These are phyloP conservation scores for Tholera decimalis DNA, from an alignment of 2,888 invertebrate species.

Conservation along the genomic window DNA sequence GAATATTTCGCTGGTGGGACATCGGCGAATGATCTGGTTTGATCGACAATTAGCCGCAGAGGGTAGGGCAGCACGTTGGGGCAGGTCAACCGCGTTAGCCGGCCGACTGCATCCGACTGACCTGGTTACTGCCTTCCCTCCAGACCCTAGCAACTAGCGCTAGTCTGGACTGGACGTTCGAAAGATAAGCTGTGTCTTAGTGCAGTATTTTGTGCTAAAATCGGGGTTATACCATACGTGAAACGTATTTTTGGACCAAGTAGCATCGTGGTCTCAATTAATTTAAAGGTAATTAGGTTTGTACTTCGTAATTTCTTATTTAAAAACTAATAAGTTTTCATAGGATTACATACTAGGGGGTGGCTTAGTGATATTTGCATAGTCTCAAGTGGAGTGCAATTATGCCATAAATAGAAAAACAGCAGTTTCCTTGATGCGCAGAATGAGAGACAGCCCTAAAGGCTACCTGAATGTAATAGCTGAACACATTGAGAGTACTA, in stretches of 20 bases:
- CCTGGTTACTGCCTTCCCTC: slow-evolving; percentile 68
- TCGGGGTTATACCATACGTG: background rate
- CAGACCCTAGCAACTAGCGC: slow-evolving; percentile 6
- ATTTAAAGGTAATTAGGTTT: background rate
- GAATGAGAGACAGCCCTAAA: too few relatives aligned
- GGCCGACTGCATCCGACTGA: slow-evolving; percentile 70
- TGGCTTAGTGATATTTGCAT: too few relatives aligned
- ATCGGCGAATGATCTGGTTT: slow-evolving; percentile 44
- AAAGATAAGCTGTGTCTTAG: slow-evolving; percentile 16
- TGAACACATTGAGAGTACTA: too few relatives aligned
- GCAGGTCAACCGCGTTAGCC: slow-evolving; percentile 74
- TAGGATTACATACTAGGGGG: too few relatives aligned
- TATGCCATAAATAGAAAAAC: too few relatives aligned
- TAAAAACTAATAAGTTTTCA: background rate
- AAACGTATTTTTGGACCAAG: background rate
- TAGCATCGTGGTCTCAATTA: background rate
- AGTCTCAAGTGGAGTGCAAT: too few relatives aligned
- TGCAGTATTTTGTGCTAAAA: background rate
- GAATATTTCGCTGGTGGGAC: slow-evolving; percentile 38
- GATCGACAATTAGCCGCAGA: slow-evolving; percentile 62
- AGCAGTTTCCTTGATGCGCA: too few relatives aligned
- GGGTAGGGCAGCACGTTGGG: slow-evolving; percentile 52
- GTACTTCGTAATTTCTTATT: background rate
- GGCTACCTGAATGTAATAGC: too few relatives aligned
- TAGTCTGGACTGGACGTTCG: slow-evolving; percentile 24